These are phyloP conservation scores for Leptinotarsa lineolata DNA, from an alignment of 1,140 invertebrate genomes.

Conservation along the genomic window DNA sequence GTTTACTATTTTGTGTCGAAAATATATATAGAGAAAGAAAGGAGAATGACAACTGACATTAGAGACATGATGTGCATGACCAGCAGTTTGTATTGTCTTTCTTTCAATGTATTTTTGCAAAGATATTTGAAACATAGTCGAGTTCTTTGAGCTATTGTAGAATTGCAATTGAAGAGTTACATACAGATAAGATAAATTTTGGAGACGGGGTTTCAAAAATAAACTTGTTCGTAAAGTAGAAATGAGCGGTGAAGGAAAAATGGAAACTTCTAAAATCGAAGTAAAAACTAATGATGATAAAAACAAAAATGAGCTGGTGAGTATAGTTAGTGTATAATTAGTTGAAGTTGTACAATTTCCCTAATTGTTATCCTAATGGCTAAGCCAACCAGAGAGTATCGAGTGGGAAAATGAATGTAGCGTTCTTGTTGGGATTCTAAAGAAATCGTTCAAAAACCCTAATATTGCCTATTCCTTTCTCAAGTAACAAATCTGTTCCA, in stretches of 20 bases:
- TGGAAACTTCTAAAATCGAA: conserved; percentile 30
- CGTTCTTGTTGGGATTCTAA: too few relatives aligned
- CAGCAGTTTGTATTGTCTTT: not conserved
- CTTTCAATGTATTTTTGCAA: not conserved
- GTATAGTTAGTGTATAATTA: conserved; percentile 2
- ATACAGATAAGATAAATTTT: not conserved
- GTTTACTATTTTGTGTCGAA: too few relatives aligned
- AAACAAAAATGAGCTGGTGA: conserved; percentile 40
- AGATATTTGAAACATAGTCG: not conserved
- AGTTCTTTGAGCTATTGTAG: not conserved
- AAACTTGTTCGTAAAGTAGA: not conserved
- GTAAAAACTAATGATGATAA: conserved; percentile 34
- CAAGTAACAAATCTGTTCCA: too few relatives aligned
- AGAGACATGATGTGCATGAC: not conserved
- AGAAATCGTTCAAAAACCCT: too few relatives aligned
- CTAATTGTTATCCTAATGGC: too few relatives aligned
- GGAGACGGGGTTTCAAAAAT: too few relatives aligned
- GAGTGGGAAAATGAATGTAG: too few relatives aligned
- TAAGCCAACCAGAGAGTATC: too few relatives aligned
- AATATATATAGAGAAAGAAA: too few relatives aligned
- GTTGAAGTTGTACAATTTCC: too few relatives aligned
- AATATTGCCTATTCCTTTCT: too few relatives aligned
- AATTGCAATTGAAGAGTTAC: not conserved
- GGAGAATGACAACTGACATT: not conserved
- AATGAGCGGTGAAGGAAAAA: conserved; percentile 19